phyloP scores from a whole-genome alignment of 2,888 invertebrate genomes.

The Apomyelois bistriatella region DNA sequence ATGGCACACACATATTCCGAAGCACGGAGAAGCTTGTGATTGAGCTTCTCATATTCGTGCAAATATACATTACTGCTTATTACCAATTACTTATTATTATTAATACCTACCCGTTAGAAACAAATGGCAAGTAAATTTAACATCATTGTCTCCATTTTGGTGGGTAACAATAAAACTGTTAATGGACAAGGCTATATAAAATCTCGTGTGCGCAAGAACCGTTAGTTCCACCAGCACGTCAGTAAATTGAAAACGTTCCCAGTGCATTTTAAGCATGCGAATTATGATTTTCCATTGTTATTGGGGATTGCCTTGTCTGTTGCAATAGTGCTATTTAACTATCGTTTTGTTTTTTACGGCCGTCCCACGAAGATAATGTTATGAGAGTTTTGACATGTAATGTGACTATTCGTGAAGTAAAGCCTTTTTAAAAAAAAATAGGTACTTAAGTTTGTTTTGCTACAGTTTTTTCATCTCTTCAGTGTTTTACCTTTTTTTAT shows the following conservation, averaged over 20 bases:
- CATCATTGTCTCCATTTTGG: neutral
- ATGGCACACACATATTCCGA: no score
- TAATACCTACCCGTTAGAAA: no score
- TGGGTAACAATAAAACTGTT: neutral
- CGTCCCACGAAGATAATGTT: slow-evolving; percentile 1
- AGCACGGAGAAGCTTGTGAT: no score
- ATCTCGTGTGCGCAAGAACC: slow-evolving; percentile 17
- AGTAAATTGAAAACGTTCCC: slow-evolving; percentile 25
- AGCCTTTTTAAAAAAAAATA: no score
- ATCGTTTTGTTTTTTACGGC: neutral
- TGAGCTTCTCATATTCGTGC: no score
- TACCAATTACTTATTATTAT: no score
- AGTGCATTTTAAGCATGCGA: slow-evolving; percentile 27
- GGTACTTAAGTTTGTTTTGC: no score
- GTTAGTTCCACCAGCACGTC: neutral
- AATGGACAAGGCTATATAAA: slow-evolving; percentile 7
- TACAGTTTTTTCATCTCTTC: no score
- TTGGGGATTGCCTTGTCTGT: slow-evolving; percentile 1
- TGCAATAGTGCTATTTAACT: slow-evolving; percentile 4
- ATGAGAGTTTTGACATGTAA: neutral
- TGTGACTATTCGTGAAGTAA: no score
- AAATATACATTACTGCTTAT: no score
- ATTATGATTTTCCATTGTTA: slow-evolving; percentile 19
- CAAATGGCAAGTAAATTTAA: neutral
- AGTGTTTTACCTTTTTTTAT: no score